Evolutionary conservation across 1,140 invertebrate genomes (phyloP).

Genomic region (Dendroctonus valens): DNA sequence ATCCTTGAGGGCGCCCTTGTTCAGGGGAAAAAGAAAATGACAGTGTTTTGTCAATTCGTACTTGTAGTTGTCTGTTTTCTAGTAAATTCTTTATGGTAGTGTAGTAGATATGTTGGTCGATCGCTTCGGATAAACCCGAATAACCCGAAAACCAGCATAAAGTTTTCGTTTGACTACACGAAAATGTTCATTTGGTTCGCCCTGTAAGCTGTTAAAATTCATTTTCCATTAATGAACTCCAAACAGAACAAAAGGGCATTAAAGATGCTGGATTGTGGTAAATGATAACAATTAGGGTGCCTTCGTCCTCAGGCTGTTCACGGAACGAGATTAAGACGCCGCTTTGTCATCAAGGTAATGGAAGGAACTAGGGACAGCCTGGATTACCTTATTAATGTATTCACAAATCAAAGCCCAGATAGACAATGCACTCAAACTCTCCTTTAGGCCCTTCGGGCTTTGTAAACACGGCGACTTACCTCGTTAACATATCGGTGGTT

Average conservation of each 20-base stretch:
- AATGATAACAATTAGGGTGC: conserved; percentile 16
- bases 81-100: too few species aligned
- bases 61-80: too few species aligned
- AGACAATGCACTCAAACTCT: conserved; percentile 19
- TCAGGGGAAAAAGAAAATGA: too few species aligned
- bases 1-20: too few species aligned
- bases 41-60: too few species aligned
- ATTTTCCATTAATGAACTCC: neutral
- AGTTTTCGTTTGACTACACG: too few species aligned
- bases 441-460: conserved; percentile 12
- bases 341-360: conserved; percentile 28
- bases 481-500: conserved; percentile 24
- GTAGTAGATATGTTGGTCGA: too few species aligned
- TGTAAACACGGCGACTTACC: conserved; percentile 23
- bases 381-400: conserved; percentile 20
- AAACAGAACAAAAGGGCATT: neutral
- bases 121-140: too few species aligned
- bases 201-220: too few species aligned
- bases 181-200: too few species aligned
- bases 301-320: neutral
- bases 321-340: conserved; percentile 21
- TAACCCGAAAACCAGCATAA: too few species aligned
- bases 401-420: conserved; percentile 20
- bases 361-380: conserved; percentile 14
- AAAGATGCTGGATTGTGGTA: conserved; percentile 12